phyloP scores from a whole-genome alignment of 2,113 vertebrate genomes.

The Hemibagrus wyckioides region DNA sequence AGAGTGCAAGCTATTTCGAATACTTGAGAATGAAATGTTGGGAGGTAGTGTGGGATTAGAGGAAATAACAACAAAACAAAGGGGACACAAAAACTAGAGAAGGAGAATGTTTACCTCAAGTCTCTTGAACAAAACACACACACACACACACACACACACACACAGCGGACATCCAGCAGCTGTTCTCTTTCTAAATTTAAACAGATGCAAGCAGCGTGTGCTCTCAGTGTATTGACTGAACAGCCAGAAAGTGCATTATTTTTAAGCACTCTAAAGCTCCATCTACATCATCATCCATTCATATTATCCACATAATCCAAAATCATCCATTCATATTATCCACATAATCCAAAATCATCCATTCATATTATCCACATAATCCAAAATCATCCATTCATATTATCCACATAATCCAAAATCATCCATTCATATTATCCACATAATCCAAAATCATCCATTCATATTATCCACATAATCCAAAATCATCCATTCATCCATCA shows the following conservation, averaged over 20 bases:
- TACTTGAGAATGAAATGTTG: background rate
- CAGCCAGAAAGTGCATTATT: background rate
- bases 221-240: background rate
- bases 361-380: no score
- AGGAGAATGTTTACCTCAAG: background rate
- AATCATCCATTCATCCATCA: no score
- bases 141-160: slow-evolving; percentile 30
- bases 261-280: background rate
- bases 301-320: background rate
- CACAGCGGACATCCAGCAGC: slow-evolving; percentile 32
- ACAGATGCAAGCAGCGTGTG: slow-evolving; percentile 3
- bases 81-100: slow-evolving; percentile 18
- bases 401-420: no score
- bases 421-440: background rate
- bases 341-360: background rate
- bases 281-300: background rate
- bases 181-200: slow-evolving; percentile 52
- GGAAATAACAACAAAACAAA: slow-evolving; percentile 30
- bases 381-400: no score
- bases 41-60: background rate
- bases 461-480: no score
- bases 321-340: background rate
- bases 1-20: background rate
- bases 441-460: background rate
- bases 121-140: slow-evolving; percentile 30